These are phyloP conservation scores for Prosopocoilus inquinatus DNA, from an alignment of 2,888 invertebrate species.

Conservation along the genomic window DNA sequence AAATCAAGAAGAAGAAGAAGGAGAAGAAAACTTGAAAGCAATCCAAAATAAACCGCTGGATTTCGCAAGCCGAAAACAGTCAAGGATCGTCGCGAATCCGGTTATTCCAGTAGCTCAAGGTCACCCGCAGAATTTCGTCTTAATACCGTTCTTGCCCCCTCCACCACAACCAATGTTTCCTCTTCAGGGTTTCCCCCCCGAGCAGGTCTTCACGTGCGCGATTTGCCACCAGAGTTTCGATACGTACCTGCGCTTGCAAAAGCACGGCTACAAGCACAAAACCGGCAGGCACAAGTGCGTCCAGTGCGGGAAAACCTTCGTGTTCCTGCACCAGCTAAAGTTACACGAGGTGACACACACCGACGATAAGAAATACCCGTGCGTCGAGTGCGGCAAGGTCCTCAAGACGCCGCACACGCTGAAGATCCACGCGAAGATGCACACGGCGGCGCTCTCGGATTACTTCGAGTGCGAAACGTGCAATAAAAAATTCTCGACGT, in stretches of 20 bases:
- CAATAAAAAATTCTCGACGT: constrained; percentile 11
- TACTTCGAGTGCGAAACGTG: constrained; percentile 58
- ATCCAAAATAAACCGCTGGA: no score
- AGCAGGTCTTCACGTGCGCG: neutral
- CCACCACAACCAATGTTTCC: neutral
- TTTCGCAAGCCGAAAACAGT: no score
- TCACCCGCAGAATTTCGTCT: no score
- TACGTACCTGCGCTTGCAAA: neutral
- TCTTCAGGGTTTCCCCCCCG: no score
- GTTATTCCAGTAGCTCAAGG: no score
- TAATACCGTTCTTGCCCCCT: neutral
- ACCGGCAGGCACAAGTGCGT: constrained; percentile 33
- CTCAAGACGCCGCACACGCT: constrained; percentile 64
- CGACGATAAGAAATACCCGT: constrained; percentile 44
- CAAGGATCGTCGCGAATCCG: no score
- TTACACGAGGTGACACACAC: constrained; percentile 48
- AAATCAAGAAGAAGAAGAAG: no score
- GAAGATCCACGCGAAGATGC: constrained; percentile 72
- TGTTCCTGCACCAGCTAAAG: constrained; percentile 42
- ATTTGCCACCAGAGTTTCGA: neutral
- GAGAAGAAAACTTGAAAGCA: no score
- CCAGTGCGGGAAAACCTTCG: constrained; percentile 46
- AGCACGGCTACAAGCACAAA: constrained; percentile 5
- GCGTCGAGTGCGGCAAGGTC: constrained; percentile 28
- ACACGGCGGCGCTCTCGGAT: constrained; percentile 57